Percentiles rank a stretch among this genome's conserved stretches.
phyloP scores from a whole-genome alignment of 2,113 vertebrate genomes.

The Arenaria interpres region DNA sequence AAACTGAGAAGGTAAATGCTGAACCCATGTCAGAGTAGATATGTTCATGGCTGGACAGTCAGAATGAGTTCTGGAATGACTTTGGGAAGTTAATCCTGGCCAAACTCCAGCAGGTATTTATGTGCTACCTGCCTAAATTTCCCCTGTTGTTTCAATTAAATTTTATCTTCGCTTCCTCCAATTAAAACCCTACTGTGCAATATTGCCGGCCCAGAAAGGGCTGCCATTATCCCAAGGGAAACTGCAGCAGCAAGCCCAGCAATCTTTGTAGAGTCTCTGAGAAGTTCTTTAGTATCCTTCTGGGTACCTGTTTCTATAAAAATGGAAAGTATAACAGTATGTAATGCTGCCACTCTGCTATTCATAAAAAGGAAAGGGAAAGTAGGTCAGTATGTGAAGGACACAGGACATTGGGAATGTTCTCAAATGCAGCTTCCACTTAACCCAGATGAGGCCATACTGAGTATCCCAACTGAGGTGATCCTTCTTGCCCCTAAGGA shows the following conservation, averaged over 20 bases:
- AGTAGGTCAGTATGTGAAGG: not conserved
- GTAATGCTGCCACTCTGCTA: not conserved
- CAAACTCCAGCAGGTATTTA: not conserved
- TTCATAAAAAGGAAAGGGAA: not conserved
- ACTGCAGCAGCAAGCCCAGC: not conserved
- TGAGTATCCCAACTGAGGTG: not conserved
- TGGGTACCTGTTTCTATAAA: not conserved
- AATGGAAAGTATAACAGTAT: not conserved
- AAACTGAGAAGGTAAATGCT: not conserved
- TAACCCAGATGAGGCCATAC: not conserved
- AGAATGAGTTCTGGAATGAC: not conserved
- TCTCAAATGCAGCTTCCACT: not conserved
- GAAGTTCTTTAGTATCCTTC: not conserved
- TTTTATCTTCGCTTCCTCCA: slow-evolving; percentile 3
- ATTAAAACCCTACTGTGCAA: not conserved
- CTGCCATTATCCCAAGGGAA: not conserved
- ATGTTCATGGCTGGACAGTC: not conserved
- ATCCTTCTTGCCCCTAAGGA: not conserved
- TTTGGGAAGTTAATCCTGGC: not conserved
- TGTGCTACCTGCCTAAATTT: not conserved
- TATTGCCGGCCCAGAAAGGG: not conserved
- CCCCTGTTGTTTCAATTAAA: slow-evolving; percentile 10
- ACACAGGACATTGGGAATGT: not conserved
- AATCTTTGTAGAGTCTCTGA: not conserved
- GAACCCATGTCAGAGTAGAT: not conserved